Evolutionary conservation across 2,888 invertebrate genomes (phyloP), one percentile per base, ranked within the genome.

Genomic region (Tromatobia lineatoria): DNA sequence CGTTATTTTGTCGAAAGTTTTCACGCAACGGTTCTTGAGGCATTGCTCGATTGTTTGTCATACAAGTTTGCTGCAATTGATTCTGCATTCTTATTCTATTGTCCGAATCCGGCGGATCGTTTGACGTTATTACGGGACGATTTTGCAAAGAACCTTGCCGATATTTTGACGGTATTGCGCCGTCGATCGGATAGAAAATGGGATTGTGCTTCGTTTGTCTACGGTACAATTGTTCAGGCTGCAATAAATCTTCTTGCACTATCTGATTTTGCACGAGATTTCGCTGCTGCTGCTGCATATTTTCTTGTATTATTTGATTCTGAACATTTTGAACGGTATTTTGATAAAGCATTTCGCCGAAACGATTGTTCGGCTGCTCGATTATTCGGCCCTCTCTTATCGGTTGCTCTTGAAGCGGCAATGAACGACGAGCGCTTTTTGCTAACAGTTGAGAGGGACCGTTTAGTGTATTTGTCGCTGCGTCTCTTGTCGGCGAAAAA

Each of bases 271-370:
- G 91, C 23, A 91, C 42, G 3, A 89, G 29, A 75, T 91, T 91
- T 45, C 91, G 91, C 54, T 93, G 91, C 13, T 93, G 92, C 93
- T 91, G 91, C 50, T 93, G 92, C 94, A 93, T 94, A 50, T 92
- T 93, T 57, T 94, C 93, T 71, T 94, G 94, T 59, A 94, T 94
- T 83, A 93, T 93, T 54, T 93, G 93, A 89, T 94, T 94, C 54
- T 93, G 93, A 4, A 93, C 93, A 79, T 93, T 93, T 73, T 94
- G 93, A 1, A 94, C 94, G 0, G 93, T 87, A 73, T 93, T 93
- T 82, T 94, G 93, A 70, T 89, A 89, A 0, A 93, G 92, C 47
- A 93, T 85, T 34, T 94, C 93, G 50, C 89, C 91, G 38, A 90
- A 93, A 77, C 89, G 89, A 82, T 91, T 91, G 20, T 88, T 88